phyloP scores from a whole-genome alignment of 2,888 invertebrate species.

The Amblyjoppa fuscipennis region DNA sequence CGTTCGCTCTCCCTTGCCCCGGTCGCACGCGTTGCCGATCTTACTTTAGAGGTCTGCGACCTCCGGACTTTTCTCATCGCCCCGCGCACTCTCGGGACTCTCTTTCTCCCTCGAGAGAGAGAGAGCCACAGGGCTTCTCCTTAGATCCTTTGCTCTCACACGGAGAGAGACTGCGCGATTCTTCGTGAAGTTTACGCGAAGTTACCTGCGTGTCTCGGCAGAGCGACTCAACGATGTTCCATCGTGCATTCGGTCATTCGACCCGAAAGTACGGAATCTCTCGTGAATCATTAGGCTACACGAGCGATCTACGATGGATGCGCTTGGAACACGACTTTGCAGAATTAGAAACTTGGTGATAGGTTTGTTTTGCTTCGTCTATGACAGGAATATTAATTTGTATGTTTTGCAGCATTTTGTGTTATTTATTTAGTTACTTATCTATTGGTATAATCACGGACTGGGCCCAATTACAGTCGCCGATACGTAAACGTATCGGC shows the following conservation, averaged over 20 bases:
- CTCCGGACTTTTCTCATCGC: slow-evolving; percentile 55
- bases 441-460: too few species aligned
- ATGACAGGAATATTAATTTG: too few species aligned
- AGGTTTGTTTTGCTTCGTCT: too few species aligned
- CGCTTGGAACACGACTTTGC: background rate
- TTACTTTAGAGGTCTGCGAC: slow-evolving; percentile 64
- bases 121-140: slow-evolving; percentile 17
- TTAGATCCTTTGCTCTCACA: slow-evolving; percentile 48
- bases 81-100: slow-evolving; percentile 45
- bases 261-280: background rate
- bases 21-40: slow-evolving; percentile 50
- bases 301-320: background rate
- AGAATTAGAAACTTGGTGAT: too few species aligned
- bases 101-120: background rate
- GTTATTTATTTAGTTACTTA: too few species aligned
- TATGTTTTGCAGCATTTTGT: too few species aligned
- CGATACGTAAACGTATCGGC: too few species aligned
- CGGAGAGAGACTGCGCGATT: background rate
- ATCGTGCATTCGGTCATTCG: background rate
- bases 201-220: slow-evolving; percentile 4
- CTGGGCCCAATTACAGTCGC: too few species aligned
- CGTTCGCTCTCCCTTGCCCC: slow-evolving; percentile 62
- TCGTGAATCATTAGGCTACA: background rate
- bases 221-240: slow-evolving; percentile 5
- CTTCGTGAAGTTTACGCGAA: background rate